phyloP scores from a whole-genome alignment of 2,888 invertebrate genomes.

The Mythimna vitellina region DNA sequence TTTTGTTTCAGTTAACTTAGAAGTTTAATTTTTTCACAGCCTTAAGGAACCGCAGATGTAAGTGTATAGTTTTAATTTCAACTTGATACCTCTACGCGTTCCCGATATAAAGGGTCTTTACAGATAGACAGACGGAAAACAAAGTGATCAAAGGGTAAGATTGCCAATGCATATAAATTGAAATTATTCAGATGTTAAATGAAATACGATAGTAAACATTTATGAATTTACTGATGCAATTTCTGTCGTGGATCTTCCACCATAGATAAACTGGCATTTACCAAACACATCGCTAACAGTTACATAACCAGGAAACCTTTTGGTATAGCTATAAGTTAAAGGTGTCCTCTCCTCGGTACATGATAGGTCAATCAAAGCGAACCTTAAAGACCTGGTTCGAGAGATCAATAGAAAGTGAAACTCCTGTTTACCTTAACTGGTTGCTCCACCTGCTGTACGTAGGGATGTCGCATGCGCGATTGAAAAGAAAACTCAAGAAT shows the following conservation, averaged over 20 bases:
- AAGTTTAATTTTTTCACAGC: too few relatives aligned
- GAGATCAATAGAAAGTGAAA: slow-evolving; percentile 29
- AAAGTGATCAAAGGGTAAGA: too few relatives aligned
- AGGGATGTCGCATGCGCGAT: too few relatives aligned
- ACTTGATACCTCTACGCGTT: too few relatives aligned
- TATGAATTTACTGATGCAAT: neutral
- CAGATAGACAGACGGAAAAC: too few relatives aligned
- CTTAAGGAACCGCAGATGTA: too few relatives aligned
- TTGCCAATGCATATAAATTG: too few relatives aligned
- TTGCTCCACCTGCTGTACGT: too few relatives aligned
- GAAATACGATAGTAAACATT: neutral
- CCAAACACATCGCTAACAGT: neutral
- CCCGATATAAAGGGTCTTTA: too few relatives aligned
- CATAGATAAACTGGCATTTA: neutral
- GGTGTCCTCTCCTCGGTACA: slow-evolving; percentile 1
- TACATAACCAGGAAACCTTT: neutral
- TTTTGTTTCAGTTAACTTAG: too few relatives aligned
- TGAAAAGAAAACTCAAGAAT: too few relatives aligned
- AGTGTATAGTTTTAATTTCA: too few relatives aligned
- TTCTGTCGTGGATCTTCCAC: neutral
- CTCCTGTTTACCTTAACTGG: neutral
- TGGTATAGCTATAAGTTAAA: neutral
- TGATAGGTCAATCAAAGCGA: slow-evolving; percentile 2
- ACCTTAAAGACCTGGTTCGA: neutral
- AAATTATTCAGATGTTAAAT: neutral